These are phyloP conservation scores for Trichacis sp. DNA, from an alignment of 2,888 invertebrate species.

Conservation along the genomic window DNA sequence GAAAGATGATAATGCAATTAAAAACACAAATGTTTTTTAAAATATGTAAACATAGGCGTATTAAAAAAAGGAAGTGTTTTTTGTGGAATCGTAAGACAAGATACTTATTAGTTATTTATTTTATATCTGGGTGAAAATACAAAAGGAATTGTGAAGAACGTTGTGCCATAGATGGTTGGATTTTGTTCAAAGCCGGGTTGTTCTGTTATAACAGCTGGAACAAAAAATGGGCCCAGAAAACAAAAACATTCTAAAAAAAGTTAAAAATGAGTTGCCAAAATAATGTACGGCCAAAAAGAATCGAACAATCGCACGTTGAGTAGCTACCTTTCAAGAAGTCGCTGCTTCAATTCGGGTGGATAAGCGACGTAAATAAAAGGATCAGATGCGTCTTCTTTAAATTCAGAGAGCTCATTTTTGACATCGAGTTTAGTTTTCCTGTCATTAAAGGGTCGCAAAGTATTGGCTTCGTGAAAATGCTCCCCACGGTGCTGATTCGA, in stretches of 20 bases:
- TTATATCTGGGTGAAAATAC: slow-evolving; percentile 24
- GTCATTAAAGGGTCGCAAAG: slow-evolving; percentile 47
- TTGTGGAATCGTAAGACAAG: background rate
- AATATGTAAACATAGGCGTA: background rate
- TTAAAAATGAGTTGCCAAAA: background rate
- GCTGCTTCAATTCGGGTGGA: slow-evolving; percentile 86
- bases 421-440: slow-evolving; percentile 55
- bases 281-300: too few relatives aligned
- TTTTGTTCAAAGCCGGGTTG: slow-evolving; percentile 69
- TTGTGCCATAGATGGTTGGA: slow-evolving; percentile 42
- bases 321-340: slow-evolving; percentile 82
- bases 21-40: slow-evolving; percentile 1
- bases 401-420: slow-evolving; percentile 50
- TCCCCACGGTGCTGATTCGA: slow-evolving; percentile 47
- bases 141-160: slow-evolving; percentile 26
- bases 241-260: slow-evolving; percentile 10
- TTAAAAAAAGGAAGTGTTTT: background rate
- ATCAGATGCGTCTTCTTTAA: slow-evolving; percentile 62
- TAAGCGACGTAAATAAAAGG: slow-evolving; percentile 90
- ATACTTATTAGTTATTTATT: slow-evolving; percentile 34
- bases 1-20: background rate
- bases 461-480: slow-evolving; percentile 52
- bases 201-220: slow-evolving; percentile 86
- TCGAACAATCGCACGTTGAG: background rate
- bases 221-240: slow-evolving; percentile 35